These are phyloP conservation scores for Helicoverpa assulta DNA, from an alignment of 2,888 invertebrate genomes.

Conservation along the genomic window DNA sequence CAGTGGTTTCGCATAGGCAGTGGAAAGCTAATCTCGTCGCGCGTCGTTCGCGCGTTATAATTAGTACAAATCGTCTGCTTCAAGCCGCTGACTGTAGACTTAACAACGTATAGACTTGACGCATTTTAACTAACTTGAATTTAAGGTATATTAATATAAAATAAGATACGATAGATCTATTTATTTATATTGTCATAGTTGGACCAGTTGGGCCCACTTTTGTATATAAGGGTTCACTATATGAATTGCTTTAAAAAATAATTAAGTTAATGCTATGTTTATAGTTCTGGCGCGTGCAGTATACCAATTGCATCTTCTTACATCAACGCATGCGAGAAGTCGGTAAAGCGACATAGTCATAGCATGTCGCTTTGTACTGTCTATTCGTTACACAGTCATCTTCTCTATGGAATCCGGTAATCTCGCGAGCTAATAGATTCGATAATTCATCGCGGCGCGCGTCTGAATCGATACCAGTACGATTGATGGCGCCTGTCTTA, in stretches of 20 bases:
- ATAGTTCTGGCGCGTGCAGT: no score
- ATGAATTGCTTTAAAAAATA: no score
- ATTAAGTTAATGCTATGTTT: no score
- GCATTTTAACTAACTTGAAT: neutral
- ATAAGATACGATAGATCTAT: neutral
- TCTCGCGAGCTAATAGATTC: slow-evolving; percentile 88
- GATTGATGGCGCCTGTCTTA: slow-evolving; percentile 80
- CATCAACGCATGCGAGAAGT: no score
- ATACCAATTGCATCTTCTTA: no score
- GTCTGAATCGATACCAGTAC: slow-evolving; percentile 80
- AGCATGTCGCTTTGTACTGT: slow-evolving; percentile 41
- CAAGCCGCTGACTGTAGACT: slow-evolving; percentile 70
- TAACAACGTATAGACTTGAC: slow-evolving; percentile 69
- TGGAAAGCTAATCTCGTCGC: slow-evolving; percentile 86
- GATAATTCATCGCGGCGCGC: slow-evolving; percentile 86
- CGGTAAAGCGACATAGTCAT: neutral
- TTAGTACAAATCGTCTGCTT: slow-evolving; percentile 88
- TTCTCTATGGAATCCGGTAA: slow-evolving; percentile 82
- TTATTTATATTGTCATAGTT: slow-evolving; percentile 2
- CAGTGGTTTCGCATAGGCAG: slow-evolving; percentile 70
- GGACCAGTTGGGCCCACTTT: no score
- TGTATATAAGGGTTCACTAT: no score
- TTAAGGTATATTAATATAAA: neutral
- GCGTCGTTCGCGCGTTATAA: slow-evolving; percentile 88
- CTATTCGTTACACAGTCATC: slow-evolving; percentile 63